Evolutionary conservation across 2,797 vertebrate species (phyloP).

Genomic region (Cirrhinus molitorella): DNA sequence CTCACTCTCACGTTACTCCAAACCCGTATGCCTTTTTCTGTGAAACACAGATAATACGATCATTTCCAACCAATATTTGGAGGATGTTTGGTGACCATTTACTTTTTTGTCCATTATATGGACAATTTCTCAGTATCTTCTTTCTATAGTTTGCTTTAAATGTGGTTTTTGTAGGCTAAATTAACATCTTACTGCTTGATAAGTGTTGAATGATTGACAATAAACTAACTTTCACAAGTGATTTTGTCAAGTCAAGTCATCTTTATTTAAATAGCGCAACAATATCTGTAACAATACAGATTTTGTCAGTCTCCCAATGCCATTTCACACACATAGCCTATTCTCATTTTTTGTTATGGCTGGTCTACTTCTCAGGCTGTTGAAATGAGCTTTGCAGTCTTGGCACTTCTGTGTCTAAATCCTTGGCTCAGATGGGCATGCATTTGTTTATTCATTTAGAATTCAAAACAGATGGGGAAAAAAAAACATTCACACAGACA

Average conservation of each 20-base stretch:
- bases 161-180: background rate
- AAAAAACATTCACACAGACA: background rate
- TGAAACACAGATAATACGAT: too few relatives aligned
- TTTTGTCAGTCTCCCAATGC: background rate
- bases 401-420: conserved; percentile 7
- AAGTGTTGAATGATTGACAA: background rate
- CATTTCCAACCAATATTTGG: too few relatives aligned
- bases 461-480: background rate
- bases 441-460: background rate
- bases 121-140: too few relatives aligned
- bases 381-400: conserved; percentile 4
- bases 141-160: background rate
- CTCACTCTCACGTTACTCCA: background rate
- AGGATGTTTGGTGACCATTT: too few relatives aligned
- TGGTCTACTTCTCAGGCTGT: conserved; percentile 6
- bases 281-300: too few relatives aligned
- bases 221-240: background rate
- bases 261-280: too few relatives aligned
- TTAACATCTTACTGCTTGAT: background rate
- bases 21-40: background rate
- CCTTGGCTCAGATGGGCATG: conserved; percentile 5
- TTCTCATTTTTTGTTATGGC: background rate
- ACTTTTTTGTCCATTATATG: too few relatives aligned
- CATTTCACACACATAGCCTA: background rate
- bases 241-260: too few relatives aligned